Evolutionary conservation across 2,113 vertebrate genomes (phyloP).

Genomic region (Phyllostomus discolor): DNA sequence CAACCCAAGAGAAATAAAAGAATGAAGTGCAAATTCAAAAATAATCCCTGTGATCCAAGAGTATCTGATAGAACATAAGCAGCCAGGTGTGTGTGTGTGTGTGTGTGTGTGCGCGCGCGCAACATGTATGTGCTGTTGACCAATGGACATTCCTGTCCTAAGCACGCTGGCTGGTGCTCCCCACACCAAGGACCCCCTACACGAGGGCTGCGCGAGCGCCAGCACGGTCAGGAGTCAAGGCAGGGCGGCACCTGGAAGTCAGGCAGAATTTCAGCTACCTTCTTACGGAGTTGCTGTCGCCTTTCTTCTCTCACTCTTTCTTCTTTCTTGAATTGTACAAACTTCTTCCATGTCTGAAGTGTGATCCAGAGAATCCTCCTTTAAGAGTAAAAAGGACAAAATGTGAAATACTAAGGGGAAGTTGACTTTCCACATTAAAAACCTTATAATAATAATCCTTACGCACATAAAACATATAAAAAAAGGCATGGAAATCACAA

Average conservation of each 20-base stretch:
- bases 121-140: neutral
- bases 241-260: constrained; percentile 80
- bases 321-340: constrained; percentile 79
- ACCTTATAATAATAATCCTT: neutral
- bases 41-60: neutral
- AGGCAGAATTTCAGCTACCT: constrained; percentile 89
- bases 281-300: constrained; percentile 84
- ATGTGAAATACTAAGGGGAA: neutral
- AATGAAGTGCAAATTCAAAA: neutral
- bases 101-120: neutral
- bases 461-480: neutral
- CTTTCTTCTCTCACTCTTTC: constrained; percentile 86
- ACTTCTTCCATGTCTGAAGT: constrained; percentile 85
- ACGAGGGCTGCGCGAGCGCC: neutral
- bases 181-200: neutral
- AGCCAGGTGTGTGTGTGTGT: rapidly evolving
- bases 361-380: constrained; percentile 80
- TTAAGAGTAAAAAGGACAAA: constrained; percentile 51
- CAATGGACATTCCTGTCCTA: rapidly evolving
- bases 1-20: neutral
- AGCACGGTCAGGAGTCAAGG: neutral
- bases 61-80: neutral
- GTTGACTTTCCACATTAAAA: neutral
- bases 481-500: neutral
- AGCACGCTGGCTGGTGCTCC: neutral